Percentiles rank a stretch among this genome's conserved stretches.
Conservation (phyloP, 1,140 invertebrate genomes). For the Bombyx mandarina region DNA sequence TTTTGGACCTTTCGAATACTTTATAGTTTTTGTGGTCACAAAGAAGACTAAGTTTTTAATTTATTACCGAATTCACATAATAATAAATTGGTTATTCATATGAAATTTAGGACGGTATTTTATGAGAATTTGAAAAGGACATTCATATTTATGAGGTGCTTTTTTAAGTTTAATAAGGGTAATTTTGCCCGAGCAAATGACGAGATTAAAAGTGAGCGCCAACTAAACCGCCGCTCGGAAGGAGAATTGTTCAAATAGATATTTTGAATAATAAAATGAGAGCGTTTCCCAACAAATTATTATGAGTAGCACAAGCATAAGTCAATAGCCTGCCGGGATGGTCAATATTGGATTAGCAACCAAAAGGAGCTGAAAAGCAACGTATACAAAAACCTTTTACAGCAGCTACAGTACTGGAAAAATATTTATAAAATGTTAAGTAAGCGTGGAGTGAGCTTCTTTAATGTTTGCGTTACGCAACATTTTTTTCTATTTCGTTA, state of each 20-base stretch:
- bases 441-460: slow-evolving; percentile 32
- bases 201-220: too few relatives aligned
- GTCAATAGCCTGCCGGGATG: slow-evolving; percentile 66
- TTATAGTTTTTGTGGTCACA: too few relatives aligned
- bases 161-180: too few relatives aligned
- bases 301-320: slow-evolving; percentile 69
- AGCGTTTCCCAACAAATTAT: slow-evolving; percentile 49
- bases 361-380: slow-evolving; percentile 70
- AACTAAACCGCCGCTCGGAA: slow-evolving; percentile 2
- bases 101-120: too few relatives aligned
- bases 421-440: slow-evolving; percentile 62
- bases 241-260: slow-evolving; percentile 64
- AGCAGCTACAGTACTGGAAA: slow-evolving; percentile 60
- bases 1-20: too few relatives aligned
- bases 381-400: slow-evolving; percentile 72
- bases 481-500: too few relatives aligned
- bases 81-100: too few relatives aligned
- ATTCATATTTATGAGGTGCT: too few relatives aligned
- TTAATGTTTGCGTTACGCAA: slow-evolving; percentile 4
- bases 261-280: slow-evolving; percentile 70
- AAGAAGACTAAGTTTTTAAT: too few relatives aligned
- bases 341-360: slow-evolving; percentile 69
- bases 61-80: too few relatives aligned
- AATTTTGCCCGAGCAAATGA: too few relatives aligned
- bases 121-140: too few relatives aligned